Conservation (phyloP, 2,888 invertebrate species). For the Andricus quercusramuli region DNA sequence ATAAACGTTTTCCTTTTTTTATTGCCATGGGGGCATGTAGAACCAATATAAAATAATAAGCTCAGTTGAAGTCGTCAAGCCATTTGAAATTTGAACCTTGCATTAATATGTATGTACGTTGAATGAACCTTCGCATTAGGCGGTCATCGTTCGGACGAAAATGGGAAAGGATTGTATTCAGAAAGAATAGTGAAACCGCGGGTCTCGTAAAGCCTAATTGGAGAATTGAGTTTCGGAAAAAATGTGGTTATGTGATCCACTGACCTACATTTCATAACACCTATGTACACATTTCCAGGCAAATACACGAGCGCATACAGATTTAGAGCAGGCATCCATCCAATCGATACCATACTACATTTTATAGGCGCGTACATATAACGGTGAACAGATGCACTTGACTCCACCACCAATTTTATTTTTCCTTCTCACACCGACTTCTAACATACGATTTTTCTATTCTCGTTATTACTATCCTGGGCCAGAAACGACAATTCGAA, state of each 20-base stretch:
- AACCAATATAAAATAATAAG: too few species aligned
- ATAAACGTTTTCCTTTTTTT: too few species aligned
- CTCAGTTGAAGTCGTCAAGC: too few species aligned
- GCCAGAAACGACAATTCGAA: neutral
- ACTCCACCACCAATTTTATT: conserved; percentile 41
- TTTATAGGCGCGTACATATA: conserved; percentile 64
- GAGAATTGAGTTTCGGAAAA: conserved; percentile 66
- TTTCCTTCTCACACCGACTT: conserved; percentile 16
- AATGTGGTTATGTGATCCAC: conserved; percentile 69
- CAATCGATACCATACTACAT: conserved; percentile 74
- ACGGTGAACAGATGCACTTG: conserved; percentile 45
- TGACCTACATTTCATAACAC: conserved; percentile 73
- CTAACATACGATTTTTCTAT: conserved; percentile 30
- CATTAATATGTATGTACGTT: neutral
- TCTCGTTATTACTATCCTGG: conserved; percentile 28
- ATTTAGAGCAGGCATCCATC: conserved; percentile 72
- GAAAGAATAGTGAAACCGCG: conserved; percentile 57
- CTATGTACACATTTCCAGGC: conserved; percentile 65
- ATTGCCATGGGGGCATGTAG: too few species aligned
- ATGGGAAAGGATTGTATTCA: conserved; percentile 45
- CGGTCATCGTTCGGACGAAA: conserved; percentile 21
- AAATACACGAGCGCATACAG: conserved; percentile 69
- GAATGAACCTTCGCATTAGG: neutral
- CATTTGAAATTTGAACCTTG: too few species aligned
- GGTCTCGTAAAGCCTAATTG: conserved; percentile 66